Evolutionary conservation across 2,113 vertebrate species (phyloP), one percentile per base, ranked within the genome.

Genomic region (Atherinomorus stipes): DNA sequence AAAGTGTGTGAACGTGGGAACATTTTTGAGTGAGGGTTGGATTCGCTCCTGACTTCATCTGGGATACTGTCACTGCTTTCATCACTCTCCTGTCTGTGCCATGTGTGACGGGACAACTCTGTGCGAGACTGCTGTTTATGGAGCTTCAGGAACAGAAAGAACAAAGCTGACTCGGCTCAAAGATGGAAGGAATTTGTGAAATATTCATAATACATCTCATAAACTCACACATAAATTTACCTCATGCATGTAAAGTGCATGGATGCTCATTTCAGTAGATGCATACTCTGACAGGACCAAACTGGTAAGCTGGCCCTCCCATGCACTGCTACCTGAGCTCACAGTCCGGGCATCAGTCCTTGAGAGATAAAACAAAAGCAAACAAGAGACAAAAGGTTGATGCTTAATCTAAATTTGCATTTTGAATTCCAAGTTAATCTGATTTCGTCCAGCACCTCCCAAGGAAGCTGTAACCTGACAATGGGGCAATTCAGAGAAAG

Each of bases 231-330:
- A 6, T 5, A 25, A 9, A 44, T 38, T 76, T 88, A 98, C 98
- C 96, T 99, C 97, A 0, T 99, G 98, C 93, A 99, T 98, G 84
- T 97, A 98, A 84, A 99, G 93, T 3, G 98, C 98, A 0, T 99
- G 98, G 65, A 99, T 95, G 89, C 98, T 99, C 98, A 99, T 99
- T 90, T 99, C 97, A 0, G 96, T 99, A 57, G 98, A 98, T 11
- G 98, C 97, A 0, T 98, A 99, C 80, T 99, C 98, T 0, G 97
- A 99, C 51, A 99, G 92, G 79, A 98, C 94, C 90, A 98, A 88
- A 91, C 97, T 99, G 87, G 96, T 96, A 26, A 98, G 92, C 51
- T 98, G 97, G 60, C 96, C 97, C 87, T 99, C 98, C 97, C 97
- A 99, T 13, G 94, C 96, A 0, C 97, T 99, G 93, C 98, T 99